Conservation (phyloP, 2,888 invertebrate genomes). For the Sthenelais limicola region DNA sequence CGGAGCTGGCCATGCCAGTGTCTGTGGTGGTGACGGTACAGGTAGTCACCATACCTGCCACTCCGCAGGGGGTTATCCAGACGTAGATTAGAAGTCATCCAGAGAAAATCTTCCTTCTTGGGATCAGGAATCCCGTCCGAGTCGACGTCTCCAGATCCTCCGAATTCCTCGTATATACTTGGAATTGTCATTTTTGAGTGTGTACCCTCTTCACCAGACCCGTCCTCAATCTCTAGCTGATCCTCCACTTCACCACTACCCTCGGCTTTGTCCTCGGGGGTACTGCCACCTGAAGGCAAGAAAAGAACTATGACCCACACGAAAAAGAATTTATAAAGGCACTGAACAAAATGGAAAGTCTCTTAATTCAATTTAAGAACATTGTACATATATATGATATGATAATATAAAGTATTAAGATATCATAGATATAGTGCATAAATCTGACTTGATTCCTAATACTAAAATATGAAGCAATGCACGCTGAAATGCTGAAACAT, state of each 20-base stretch:
- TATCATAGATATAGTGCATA: no score
- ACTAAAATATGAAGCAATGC: no score
- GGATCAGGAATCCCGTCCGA: constrained; percentile 4
- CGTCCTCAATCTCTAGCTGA: not conserved
- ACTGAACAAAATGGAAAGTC: no score
- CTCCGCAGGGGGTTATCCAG: constrained; percentile 22
- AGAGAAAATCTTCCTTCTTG: constrained; percentile 31
- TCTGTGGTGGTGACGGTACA: not conserved
- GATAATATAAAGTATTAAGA: no score
- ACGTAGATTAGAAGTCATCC: constrained; percentile 11
- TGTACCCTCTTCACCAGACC: constrained; percentile 4
- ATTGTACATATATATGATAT: no score
- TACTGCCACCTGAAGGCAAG: constrained; percentile 20
- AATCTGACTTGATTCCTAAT: no score
- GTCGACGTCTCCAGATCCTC: constrained; percentile 24
- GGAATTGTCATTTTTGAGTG: not conserved
- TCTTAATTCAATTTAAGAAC: no score
- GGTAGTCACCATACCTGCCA: constrained; percentile 10
- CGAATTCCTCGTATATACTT: not conserved
- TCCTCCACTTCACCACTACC: constrained; percentile 20
- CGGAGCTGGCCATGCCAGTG: not conserved
- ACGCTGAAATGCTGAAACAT: no score
- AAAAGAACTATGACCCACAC: no score
- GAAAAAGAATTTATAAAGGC: no score
- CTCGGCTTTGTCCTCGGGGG: not conserved